Evolutionary conservation across 2,888 invertebrate species (phyloP), one percentile per base, ranked within the genome.

Genomic region (Ariolimax columbianus): DNA sequence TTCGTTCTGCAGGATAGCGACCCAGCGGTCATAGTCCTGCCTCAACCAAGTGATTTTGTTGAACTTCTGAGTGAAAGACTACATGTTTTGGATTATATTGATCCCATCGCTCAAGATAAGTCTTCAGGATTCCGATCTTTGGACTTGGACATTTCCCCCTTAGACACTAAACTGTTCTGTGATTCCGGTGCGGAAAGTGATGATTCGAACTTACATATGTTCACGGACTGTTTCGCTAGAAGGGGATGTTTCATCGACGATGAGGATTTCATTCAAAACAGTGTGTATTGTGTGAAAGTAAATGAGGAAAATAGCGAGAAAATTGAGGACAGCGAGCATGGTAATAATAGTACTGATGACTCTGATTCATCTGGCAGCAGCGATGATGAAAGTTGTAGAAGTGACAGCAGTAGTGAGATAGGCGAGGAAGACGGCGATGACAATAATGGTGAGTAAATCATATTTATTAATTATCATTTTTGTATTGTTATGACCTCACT

Each of bases 21-120:
- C 68, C 91, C 91, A 30, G 88, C 92, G 36, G 92, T 92, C 47
- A 90, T 92, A 55, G 91, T 91, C 55, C 84, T 91, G 23, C 89
- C 89, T 7, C 90, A 92, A 79, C 91, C 92, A 66, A 88, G 89
- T 66, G 90, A 90, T 43, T 88, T 91, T 55, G 90, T 91, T 0
- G 90, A 92, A 78, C 82, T 92, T 30, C 87, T 90, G 70, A 90
- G 89, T 77, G 90, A 89, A 66, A 88, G 89, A 59, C 87, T 91
- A 4, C 89, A 90, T 63, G 89, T 88, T 2, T 88, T 91, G 36
- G 91, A 90, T 26, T 88, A 89, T 38, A 51, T 82, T 9, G 84
- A 68, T 6, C 59, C 72, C 43, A 73, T 7, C 14, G 4, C 47
- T 7, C 26, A n/a, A 30, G 43, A 47, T 14, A 78, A 78, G 79